Conservation (phyloP, 2,113 vertebrate genomes). For the Malaclemys terrapin region DNA sequence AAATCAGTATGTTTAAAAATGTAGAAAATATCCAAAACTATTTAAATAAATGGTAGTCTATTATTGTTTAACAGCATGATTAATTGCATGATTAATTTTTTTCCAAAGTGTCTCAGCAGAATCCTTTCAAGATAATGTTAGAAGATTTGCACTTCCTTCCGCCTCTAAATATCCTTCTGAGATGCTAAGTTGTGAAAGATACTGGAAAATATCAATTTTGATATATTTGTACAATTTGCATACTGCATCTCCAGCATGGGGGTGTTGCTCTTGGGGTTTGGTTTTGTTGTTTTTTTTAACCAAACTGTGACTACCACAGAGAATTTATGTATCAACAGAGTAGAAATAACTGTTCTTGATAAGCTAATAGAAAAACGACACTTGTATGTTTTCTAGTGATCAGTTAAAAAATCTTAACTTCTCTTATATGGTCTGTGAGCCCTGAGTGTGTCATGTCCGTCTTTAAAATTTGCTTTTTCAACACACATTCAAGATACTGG, state of each 20-base stretch:
- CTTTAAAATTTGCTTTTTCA: background rate
- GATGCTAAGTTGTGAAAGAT: background rate
- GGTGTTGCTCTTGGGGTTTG: background rate
- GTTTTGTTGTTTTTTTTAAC: background rate
- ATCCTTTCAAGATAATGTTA: background rate
- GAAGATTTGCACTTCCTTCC: background rate
- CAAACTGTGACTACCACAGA: no score
- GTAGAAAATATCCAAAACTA: no score
- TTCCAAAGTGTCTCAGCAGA: background rate
- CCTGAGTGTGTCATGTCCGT: background rate
- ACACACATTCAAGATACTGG: background rate
- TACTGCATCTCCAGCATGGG: background rate
- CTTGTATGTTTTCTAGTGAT: background rate
- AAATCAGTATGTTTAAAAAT: no score
- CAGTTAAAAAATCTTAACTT: background rate
- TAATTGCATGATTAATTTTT: background rate
- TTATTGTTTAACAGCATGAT: no score
- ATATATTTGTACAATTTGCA: background rate
- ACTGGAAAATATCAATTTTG: background rate
- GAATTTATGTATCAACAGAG: background rate
- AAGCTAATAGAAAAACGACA: background rate
- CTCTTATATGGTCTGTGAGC: background rate
- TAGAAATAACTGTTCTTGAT: background rate
- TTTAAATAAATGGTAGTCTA: no score
- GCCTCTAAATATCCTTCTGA: background rate